These are phyloP conservation scores for Denticeps clupeoides DNA, from an alignment of 2,797 vertebrate species.

Conservation along the genomic window DNA sequence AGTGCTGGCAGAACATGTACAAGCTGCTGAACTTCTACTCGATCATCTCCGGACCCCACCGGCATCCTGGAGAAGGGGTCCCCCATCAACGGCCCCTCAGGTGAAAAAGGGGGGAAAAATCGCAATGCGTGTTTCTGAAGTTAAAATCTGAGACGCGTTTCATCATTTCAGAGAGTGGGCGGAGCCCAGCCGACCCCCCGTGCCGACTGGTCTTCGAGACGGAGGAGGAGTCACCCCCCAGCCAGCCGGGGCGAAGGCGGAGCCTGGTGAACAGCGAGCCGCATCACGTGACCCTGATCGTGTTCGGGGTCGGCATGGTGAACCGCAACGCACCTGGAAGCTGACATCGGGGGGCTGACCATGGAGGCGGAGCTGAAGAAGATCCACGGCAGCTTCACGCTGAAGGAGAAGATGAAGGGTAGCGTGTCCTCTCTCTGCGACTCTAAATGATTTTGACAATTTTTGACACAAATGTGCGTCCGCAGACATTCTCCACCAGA, in stretches of 20 bases:
- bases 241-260: constrained; percentile 65
- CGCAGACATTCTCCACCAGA: constrained; percentile 93
- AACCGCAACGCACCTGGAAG: constrained; percentile 94
- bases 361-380: constrained; percentile 98
- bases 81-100: constrained; percentile 63
- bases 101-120: too few relatives aligned
- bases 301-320: constrained; percentile 97
- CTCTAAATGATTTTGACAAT: neutral
- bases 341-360: constrained; percentile 91
- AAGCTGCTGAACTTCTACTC: constrained; percentile 98
- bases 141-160: too few relatives aligned
- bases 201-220: constrained; percentile 88
- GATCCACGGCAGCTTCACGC: constrained; percentile 93
- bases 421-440: too few relatives aligned
- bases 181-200: constrained; percentile 70
- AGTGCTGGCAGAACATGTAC: constrained; percentile 99
- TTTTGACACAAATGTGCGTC: neutral
- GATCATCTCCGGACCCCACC: constrained; percentile 92
- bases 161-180: constrained; percentile 62
- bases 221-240: constrained; percentile 66
- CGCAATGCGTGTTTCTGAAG: too few relatives aligned
- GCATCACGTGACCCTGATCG: constrained; percentile 88
- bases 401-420: constrained; percentile 99
- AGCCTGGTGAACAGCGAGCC: constrained; percentile 82
- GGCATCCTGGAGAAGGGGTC: constrained; percentile 92